Base-by-base conservation (phyloP, 2,113 vertebrate species). In the Turdus rufiventris region DNA sequence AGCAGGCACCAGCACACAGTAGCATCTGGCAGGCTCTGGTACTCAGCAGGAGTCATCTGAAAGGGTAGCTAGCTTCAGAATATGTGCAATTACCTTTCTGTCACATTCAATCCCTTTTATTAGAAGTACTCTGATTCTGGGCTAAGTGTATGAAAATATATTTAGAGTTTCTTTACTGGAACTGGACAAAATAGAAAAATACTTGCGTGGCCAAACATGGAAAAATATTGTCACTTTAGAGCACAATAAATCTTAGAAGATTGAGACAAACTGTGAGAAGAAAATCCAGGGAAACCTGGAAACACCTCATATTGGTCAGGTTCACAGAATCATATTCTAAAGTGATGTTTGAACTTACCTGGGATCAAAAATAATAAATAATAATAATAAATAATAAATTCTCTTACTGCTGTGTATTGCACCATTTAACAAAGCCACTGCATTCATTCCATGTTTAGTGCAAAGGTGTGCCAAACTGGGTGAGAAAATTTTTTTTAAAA, bases 1-100 rank as follows among this genome's bases (percentile, higher is more conserved):
- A 65, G 31, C 24, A 68, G n/a, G 3, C 19, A 74, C 9, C 42
- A 24, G 48, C 21, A 14, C 8, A 4, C 0, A 0, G 34, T 8
- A 33, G 33, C 62, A 42, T 18, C 50, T 91, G 62, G 16, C 54
- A 77, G 36, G 20, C 29, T 91, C n/a, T 40, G 6, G 8, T 29
- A 26, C 23, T 9, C 0, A 2, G 43, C 14, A 28, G 6, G 21
- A 42, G 42, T 57, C 50, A 65, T 45, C 6, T 31, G 75, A 58
- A 85, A 47, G 42, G 18, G 4, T 34, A 62, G 0, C 5, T 47
- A 45, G 4, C 20, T 72, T 68, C 67, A 76, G 54, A 88, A 31
- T 40, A 36, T 20, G 14, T 31, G 17, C 20, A 9, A 6, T 62
- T 86, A n/a, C 29, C 31, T 66, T 86, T 83, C 36, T 73, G 7